phyloP scores from a whole-genome alignment of 2,113 vertebrate species.

The Microtus ochrogaster region DNA sequence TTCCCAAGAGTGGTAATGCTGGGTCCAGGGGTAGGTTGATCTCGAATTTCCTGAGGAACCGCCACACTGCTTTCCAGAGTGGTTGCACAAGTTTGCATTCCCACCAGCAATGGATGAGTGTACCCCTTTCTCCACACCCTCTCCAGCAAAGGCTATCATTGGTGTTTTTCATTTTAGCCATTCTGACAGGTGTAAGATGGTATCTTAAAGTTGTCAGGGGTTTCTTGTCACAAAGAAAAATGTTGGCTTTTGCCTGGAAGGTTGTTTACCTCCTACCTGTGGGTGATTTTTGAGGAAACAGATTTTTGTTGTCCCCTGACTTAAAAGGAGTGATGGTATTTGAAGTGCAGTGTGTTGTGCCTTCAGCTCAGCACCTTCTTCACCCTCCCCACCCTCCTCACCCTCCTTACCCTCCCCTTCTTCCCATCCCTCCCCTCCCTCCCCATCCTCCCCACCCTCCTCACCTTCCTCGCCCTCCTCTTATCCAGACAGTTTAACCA shows the following conservation, averaged over 20 bases:
- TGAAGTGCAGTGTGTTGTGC: neutral
- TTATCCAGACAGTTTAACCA: neutral
- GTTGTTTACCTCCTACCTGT: conserved; percentile 30
- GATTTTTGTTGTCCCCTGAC: neutral
- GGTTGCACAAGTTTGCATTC: too few species aligned
- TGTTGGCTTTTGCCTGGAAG: conserved; percentile 50
- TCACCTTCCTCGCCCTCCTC: neutral
- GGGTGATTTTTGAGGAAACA: conserved; percentile 30
- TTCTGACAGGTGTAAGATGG: too few species aligned
- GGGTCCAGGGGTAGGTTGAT: too few species aligned
- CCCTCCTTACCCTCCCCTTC: neutral
- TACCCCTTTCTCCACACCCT: too few species aligned
- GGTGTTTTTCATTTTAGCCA: too few species aligned
- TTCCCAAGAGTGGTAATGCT: too few species aligned
- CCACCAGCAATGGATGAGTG: too few species aligned
- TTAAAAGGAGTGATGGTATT: conserved; percentile 2
- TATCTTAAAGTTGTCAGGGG: too few species aligned
- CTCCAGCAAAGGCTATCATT: too few species aligned
- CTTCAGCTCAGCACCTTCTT: neutral
- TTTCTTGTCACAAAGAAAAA: conserved; percentile 52
- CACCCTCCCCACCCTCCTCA: neutral
- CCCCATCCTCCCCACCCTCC: neutral
- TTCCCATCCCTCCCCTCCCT: neutral
- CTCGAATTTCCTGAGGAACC: too few species aligned
- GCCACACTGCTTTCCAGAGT: too few species aligned